Evolutionary conservation across 2,113 vertebrate genomes (phyloP).

Genomic region (Sapajus apella): DNA sequence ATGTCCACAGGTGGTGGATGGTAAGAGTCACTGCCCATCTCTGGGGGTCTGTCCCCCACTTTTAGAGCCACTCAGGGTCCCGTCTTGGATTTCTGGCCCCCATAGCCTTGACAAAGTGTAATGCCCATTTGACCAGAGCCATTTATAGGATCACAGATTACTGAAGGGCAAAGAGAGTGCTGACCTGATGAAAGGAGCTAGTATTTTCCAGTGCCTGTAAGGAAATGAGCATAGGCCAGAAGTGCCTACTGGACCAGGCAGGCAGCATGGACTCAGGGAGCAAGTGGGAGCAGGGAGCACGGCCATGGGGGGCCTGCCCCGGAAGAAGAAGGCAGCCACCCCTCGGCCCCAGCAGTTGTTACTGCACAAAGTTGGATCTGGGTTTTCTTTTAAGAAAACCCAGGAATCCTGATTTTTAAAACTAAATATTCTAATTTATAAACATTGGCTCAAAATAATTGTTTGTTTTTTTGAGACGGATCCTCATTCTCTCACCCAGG

Average conservation of each 20-base stretch:
- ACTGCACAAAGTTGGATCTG: background rate
- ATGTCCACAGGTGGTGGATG: constrained; percentile 99
- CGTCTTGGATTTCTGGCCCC: background rate
- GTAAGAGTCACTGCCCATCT: constrained; percentile 82
- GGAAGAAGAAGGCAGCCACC: background rate
- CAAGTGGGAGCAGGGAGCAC: background rate
- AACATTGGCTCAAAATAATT: constrained; percentile 1
- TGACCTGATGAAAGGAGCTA: background rate
- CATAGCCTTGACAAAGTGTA: background rate
- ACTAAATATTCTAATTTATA: background rate
- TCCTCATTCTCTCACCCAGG: no score
- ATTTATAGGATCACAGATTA: background rate
- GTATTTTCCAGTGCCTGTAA: background rate
- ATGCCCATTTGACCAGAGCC: background rate
- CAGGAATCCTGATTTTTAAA: background rate
- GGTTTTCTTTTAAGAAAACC: background rate
- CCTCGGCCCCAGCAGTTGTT: background rate
- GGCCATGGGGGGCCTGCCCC: background rate
- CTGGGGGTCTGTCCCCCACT: background rate
- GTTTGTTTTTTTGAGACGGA: background rate
- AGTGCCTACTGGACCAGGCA: background rate
- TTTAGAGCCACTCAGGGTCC: background rate
- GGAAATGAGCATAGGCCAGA: background rate
- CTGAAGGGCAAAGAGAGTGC: background rate
- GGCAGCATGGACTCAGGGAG: background rate